Evolutionary conservation across 1,140 invertebrate genomes (phyloP), one percentile per base, ranked within the genome.

Genomic region (Sesamia nonagrioides): DNA sequence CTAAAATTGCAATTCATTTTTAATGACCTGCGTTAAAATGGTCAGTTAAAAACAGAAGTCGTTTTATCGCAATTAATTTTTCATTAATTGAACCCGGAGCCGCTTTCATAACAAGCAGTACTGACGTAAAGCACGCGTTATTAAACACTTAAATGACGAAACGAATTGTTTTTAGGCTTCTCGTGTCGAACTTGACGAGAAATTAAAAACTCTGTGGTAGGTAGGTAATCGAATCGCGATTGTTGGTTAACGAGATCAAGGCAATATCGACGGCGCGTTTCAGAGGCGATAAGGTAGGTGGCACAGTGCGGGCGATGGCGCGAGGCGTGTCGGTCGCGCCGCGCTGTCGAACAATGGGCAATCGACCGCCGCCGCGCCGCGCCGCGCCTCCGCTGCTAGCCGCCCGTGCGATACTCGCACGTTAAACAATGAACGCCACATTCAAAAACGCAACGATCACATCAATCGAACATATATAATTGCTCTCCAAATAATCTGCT

Each of bases 311-410:
- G 75, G 83, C 84, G 84, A 71, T 82, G 84, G 92, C 82, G 92
- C 91, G 90, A 91, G 88, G 90, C 91, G 86, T 92, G 81, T 88
- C 92, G 86, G 92, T 92, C 88, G 81, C 92, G 92, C 86, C 86
- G 86, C 84, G 86, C 77, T 77, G 84, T 33, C 76, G 85, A 91
- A 94, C 93, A 94, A 94, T 94, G 85, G 89, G 79, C 87, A 91
- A 93, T 91, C 88, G 84, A 82, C 79, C 81, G 73, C 80, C 81
- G 63, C 72, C 58, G 56, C 73, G 80, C 79, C 74, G 58, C 82
- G 79, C 78, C 80, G 78, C 40, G 42, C 40, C 61, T 48, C 63
- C 58, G 52, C 27, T 27, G 27, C 27, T 27, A 27, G 48, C 27
- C 61, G 50, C 60, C 61, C 74, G 61, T 66, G 45, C 60, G 74